Evolutionary conservation across 2,113 vertebrate species (phyloP).

Genomic region (Tenrec ecaudatus): DNA sequence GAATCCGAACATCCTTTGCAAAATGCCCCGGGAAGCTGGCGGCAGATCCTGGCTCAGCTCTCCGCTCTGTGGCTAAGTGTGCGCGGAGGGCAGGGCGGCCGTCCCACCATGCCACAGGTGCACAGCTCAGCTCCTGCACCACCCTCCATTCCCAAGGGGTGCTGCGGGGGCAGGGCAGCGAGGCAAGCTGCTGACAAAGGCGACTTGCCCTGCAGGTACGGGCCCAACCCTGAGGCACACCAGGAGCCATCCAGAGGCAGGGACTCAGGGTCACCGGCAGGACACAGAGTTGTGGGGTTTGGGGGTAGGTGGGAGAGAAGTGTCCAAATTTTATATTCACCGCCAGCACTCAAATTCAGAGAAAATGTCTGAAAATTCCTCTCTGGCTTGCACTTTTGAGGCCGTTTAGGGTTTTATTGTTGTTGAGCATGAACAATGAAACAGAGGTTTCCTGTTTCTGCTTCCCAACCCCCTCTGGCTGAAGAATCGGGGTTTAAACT

Average conservation of each 20-base stretch:
- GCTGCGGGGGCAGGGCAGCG: not conserved
- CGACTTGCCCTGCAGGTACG: not conserved
- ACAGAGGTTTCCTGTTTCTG: constrained; percentile 60
- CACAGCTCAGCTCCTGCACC: not conserved
- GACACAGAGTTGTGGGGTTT: no score
- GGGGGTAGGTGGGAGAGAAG: not conserved
- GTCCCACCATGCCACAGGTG: not conserved
- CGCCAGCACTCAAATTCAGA: not conserved
- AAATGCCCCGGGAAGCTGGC: not conserved
- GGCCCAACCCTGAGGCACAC: not conserved
- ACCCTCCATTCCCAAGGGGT: not conserved
- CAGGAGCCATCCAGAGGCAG: not conserved
- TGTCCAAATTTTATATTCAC: not conserved
- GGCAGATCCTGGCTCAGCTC: not conserved
- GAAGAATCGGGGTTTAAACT: constrained; percentile 55
- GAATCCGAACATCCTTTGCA: constrained; percentile 26
- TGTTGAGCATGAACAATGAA: constrained; percentile 54
- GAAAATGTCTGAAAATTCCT: constrained; percentile 12
- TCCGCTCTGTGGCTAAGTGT: not conserved
- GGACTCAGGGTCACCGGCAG: not conserved
- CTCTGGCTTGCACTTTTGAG: constrained; percentile 62
- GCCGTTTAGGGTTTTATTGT: constrained; percentile 71
- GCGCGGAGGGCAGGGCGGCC: not conserved
- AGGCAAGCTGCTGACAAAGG: not conserved
- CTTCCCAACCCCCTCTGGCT: not conserved